Evolutionary conservation across 2,797 vertebrate species (phyloP), one percentile per base, ranked within the genome.

Genomic region (Gadopsis bispinosus): DNA sequence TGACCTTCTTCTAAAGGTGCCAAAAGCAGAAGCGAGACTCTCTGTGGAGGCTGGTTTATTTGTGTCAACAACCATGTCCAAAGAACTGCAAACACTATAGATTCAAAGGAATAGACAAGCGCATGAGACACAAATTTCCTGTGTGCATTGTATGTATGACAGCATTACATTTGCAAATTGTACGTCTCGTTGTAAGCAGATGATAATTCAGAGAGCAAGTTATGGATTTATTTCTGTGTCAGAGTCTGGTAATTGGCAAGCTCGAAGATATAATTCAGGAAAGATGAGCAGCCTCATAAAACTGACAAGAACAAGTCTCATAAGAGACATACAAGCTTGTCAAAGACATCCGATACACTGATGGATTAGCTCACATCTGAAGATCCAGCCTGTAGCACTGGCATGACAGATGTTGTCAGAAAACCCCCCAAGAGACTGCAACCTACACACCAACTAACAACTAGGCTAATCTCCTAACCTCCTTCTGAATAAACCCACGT

Each of bases 1-100:
- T 60, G 41, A 66, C 35, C 65, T 77, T 65, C 64, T 55, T 59
- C 20, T 61, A 41, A 41, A 56, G 37, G 39, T 51, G 51, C 43
- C 41, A 68, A 73, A 89, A 79, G 83, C 69, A 85, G 80, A 93
- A 90, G 80, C 62, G 31, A 39, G 7, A 11, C 26, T 2, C 20
- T 47, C 17, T 16, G 55, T 55, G 39, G 35, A 60, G 41, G 66
- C 54, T 50, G 73, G 7, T 83, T 73, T 69, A 77, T 77, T 73
- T 61, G 14, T 73, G 69, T 63, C 31, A 69, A 70, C 26, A 35
- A 9, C 4, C 6, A 73, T 60, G 33, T 51, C 54, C 68, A 45
- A 55, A 68, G 65, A 71, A 47, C 37, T 26, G n/a, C 14, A 17
- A 22, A 11, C 45, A 67, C n/a, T 59, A 39, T 20, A 67, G 31